phyloP scores from a whole-genome alignment of 2,888 invertebrate species.

The Nymphalis c-album region DNA sequence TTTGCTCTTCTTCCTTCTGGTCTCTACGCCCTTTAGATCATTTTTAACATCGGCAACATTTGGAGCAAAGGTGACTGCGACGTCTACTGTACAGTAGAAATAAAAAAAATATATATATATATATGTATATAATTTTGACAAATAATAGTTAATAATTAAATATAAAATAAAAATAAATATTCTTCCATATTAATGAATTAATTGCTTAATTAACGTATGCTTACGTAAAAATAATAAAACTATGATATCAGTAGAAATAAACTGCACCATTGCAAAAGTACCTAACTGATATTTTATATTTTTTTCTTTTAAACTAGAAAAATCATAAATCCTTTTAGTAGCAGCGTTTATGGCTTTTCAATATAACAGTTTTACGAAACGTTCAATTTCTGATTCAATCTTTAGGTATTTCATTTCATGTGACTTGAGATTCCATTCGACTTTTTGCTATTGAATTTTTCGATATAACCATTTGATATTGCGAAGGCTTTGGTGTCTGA shows the following conservation, averaged over 20 bases:
- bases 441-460: conserved; percentile 24
- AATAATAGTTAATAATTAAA: neutral
- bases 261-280: neutral
- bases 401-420: conserved; percentile 42
- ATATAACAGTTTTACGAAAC: conserved; percentile 48
- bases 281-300: conserved; percentile 8
- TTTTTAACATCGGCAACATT: conserved; percentile 25
- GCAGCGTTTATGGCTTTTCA: conserved; percentile 46
- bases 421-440: conserved; percentile 31
- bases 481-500: conserved; percentile 9
- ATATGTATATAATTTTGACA: neutral
- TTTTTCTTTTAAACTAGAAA: conserved; percentile 29
- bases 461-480: conserved; percentile 13
- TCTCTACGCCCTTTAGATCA: conserved; percentile 30
- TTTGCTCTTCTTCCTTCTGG: conserved; percentile 30
- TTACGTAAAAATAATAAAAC: conserved; percentile 9
- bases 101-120: too few species aligned
- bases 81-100: conserved; percentile 16
- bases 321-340: conserved; percentile 47
- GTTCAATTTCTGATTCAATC: conserved; percentile 31
- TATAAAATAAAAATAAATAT: too few species aligned
- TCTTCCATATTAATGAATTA: too few species aligned
- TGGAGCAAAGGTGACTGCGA: conserved; percentile 18
- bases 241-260: neutral
- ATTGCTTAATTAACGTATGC: neutral